Percentiles rank a stretch among this genome's conserved stretches.
These are phyloP conservation scores for Gisinianus flammeolus DNA, from an alignment of 2,888 invertebrate genomes.

Conservation along the genomic window DNA sequence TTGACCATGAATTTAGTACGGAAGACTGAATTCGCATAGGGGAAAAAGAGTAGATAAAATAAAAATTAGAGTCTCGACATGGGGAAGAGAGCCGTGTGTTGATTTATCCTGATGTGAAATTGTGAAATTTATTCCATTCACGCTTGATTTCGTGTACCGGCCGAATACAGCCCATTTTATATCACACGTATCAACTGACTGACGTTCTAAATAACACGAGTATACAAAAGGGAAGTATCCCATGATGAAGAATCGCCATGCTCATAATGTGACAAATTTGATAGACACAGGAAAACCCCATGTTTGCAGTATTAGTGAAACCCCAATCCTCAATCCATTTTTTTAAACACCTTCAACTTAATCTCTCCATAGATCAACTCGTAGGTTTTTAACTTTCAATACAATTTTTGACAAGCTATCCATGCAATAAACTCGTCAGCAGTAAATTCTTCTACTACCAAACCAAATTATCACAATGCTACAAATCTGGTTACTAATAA, in stretches of 20 bases:
- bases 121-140: slow-evolving; percentile 40
- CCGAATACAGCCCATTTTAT: slow-evolving; percentile 18
- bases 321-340: no score
- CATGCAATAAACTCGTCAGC: no score
- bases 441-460: no score
- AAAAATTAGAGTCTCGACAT: slow-evolving; percentile 21
- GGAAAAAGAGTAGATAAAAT: slow-evolving; percentile 14
- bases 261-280: not conserved
- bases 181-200: not conserved
- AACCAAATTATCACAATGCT: no score
- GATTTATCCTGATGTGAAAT: slow-evolving; percentile 38
- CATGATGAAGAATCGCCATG: not conserved
- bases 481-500: no score
- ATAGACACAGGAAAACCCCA: slow-evolving; percentile 13
- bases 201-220: not conserved
- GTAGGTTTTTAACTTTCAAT: no score
- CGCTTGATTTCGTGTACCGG: slow-evolving; percentile 35
- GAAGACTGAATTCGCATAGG: slow-evolving; percentile 27
- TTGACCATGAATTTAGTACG: slow-evolving; percentile 40
- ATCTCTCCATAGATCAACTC: no score
- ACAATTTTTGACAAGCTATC: no score
- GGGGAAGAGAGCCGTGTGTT: slow-evolving; percentile 18
- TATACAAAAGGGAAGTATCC: not conserved
- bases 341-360: no score
- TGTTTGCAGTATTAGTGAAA: not conserved